Conservation (phyloP, 2,797 vertebrate species). For the Malurus splendens region DNA sequence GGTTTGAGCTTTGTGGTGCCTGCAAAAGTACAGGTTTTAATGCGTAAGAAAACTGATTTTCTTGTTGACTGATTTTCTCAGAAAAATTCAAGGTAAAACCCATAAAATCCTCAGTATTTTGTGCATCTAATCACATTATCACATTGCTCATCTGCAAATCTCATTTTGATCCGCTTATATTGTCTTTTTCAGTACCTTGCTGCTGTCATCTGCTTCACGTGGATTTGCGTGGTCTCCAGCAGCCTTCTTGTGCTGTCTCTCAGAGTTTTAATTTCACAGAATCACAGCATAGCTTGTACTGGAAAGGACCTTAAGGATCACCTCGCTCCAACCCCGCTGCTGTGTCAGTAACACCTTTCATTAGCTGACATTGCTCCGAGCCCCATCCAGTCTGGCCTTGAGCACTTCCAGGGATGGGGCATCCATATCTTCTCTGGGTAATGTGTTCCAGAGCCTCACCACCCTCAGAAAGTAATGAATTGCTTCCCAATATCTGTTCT, state of each 20-base stretch:
- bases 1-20: not conserved
- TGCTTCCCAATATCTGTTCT: not conserved
- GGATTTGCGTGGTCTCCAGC: not conserved
- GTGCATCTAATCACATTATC: not conserved
- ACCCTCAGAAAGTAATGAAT: not conserved
- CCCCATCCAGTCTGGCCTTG: not conserved
- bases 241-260: not conserved
- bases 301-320: not conserved
- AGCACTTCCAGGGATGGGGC: not conserved
- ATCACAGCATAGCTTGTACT: not conserved
- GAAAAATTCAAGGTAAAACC: not conserved
- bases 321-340: fast-evolving
- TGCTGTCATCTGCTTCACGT: not conserved
- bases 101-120: not conserved
- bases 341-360: not conserved
- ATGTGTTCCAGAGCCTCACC: not conserved
- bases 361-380: not conserved
- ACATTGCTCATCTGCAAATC: not conserved
- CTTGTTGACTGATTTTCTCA: not conserved
- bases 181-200: not conserved
- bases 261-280: not conserved
- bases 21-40: not conserved
- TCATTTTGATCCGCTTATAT: not conserved
- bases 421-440: not conserved
- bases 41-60: not conserved